Evolutionary conservation across 2,797 vertebrate genomes (phyloP).

Genomic region (Microcaecilia unicolor): DNA sequence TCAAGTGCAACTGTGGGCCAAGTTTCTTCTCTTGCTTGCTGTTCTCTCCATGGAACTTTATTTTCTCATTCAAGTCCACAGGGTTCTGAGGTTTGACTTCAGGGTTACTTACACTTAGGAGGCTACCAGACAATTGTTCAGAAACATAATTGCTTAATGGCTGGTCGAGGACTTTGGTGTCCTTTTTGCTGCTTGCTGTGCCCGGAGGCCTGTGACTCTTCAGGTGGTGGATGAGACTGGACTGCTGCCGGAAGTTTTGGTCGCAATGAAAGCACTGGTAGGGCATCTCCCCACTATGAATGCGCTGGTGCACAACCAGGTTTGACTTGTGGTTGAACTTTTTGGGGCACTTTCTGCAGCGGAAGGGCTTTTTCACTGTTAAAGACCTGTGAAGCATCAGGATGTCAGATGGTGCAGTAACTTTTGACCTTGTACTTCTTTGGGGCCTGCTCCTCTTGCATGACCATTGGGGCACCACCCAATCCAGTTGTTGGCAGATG

Average conservation of each 20-base stretch:
- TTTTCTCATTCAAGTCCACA: constrained; percentile 1
- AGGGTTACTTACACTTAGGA: neutral
- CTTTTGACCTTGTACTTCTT: too few relatives aligned
- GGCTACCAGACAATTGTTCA: neutral
- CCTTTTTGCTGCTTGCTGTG: too few relatives aligned
- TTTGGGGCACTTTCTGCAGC: constrained; percentile 55
- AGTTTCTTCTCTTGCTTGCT: constrained; percentile 2
- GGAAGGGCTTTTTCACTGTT: constrained; percentile 34
- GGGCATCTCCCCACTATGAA: constrained; percentile 39
- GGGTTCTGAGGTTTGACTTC: neutral
- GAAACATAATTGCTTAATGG: neutral
- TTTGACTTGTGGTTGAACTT: constrained; percentile 67
- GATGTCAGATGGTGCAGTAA: too few relatives aligned
- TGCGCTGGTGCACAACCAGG: constrained; percentile 56
- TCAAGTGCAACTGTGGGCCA: constrained; percentile 1
- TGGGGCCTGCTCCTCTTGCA: too few relatives aligned
- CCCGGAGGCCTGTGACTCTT: constrained; percentile 1
- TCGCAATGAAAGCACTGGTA: constrained; percentile 6
- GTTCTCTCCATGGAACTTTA: too few relatives aligned
- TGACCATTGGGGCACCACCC: too few relatives aligned
- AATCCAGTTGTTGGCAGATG: too few relatives aligned
- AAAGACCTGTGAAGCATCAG: too few relatives aligned
- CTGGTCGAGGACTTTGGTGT: neutral
- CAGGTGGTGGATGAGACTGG: constrained; percentile 10
- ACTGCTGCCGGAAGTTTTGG: constrained; percentile 9